These are phyloP conservation scores for Axinella damicornis DNA, from an alignment of 37 sponge, comb jelly and placozoan species.

Conservation along the genomic window DNA sequence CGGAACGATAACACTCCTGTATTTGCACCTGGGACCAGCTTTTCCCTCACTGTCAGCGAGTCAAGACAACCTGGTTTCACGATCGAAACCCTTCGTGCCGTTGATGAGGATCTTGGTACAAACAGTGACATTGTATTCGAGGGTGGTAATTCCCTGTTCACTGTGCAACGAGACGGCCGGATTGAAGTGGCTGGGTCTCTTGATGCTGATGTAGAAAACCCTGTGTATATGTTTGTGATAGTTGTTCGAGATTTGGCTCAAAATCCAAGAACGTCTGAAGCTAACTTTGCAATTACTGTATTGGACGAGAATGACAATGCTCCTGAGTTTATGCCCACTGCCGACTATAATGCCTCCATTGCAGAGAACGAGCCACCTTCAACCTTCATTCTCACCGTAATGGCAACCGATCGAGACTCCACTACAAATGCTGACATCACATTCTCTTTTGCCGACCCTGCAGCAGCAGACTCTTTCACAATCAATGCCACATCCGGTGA, in stretches of 20 bases:
- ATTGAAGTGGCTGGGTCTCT: conserved; percentile 1
- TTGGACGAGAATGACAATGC: conserved; percentile 70
- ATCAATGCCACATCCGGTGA: not conserved
- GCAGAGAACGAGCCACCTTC: conserved; percentile 15
- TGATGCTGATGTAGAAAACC: conserved; percentile 24
- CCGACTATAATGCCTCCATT: conserved; percentile 17
- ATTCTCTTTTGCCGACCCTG: conserved; percentile 16
- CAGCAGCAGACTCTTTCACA: not conserved
- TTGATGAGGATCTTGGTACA: conserved; percentile 40
- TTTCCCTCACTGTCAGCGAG: conserved; percentile 24
- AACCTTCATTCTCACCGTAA: conserved; percentile 19
- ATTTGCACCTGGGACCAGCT: conserved; percentile 8
- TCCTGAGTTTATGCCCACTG: conserved; percentile 32
- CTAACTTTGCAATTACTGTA: conserved; percentile 27
- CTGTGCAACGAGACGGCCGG: not conserved
- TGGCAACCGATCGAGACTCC: conserved; percentile 43
- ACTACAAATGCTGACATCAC: conserved; percentile 33
- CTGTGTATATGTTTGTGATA: conserved; percentile 31
- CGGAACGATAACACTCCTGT: conserved; percentile 65
- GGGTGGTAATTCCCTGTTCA: conserved; percentile 25
- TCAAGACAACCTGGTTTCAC: not conserved
- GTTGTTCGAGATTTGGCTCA: conserved; percentile 37
- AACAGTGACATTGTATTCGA: conserved; percentile 48
- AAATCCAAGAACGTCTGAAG: not conserved
- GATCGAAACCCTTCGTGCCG: conserved; percentile 35